phyloP scores from a whole-genome alignment of 2,113 vertebrate species.

The Perccottus glenii region DNA sequence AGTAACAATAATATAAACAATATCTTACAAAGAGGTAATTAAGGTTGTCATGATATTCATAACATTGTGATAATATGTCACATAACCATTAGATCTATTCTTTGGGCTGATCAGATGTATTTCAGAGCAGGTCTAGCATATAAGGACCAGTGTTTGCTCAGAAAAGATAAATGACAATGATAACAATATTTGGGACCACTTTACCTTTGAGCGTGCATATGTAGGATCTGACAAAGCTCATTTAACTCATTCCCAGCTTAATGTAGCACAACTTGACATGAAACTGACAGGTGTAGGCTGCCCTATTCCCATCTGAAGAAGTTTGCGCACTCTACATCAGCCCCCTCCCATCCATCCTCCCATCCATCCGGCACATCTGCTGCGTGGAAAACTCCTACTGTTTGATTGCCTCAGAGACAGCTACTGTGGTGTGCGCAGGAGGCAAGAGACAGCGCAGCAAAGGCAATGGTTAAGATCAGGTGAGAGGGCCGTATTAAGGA shows the following conservation, averaged over 20 bases:
- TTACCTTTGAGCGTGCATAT: background rate
- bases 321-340: slow-evolving; percentile 11
- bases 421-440: slow-evolving; percentile 44
- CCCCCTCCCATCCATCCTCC: slow-evolving; percentile 35
- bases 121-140: too few species aligned
- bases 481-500: background rate
- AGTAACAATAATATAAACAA: slow-evolving; percentile 37
- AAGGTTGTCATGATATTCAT: slow-evolving; percentile 18
- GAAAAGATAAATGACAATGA: background rate
- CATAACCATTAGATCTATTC: background rate
- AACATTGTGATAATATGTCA: slow-evolving; percentile 20
- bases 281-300: slow-evolving; percentile 44
- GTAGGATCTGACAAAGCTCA: background rate
- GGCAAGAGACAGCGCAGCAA: slow-evolving; percentile 48
- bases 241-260: background rate
- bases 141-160: too few species aligned
- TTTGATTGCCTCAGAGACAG: slow-evolving; percentile 63
- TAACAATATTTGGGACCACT: background rate
- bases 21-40: slow-evolving; percentile 30
- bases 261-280: background rate
- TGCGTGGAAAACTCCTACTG: slow-evolving; percentile 70
- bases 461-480: slow-evolving; percentile 23
- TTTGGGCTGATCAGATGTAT: background rate
- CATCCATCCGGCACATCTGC: slow-evolving; percentile 65
- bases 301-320: slow-evolving; percentile 26